Conservation (phyloP, 1,140 invertebrate genomes). For the Pseudomyrmex dendroicus region DNA sequence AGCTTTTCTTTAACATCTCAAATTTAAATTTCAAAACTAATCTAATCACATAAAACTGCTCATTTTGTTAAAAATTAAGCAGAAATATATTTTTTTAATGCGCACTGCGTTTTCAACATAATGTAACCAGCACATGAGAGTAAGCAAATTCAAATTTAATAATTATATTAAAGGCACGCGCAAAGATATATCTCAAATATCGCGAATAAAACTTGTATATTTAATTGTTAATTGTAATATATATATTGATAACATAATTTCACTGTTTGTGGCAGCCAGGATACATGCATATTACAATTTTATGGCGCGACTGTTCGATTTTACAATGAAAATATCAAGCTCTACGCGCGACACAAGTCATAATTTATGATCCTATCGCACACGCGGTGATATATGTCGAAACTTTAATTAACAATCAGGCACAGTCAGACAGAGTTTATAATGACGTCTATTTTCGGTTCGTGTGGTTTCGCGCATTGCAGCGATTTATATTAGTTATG, state of each 20-base stretch:
- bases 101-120: neutral
- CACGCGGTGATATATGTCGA: neutral
- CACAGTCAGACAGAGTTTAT: slow-evolving; percentile 32
- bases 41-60: no score
- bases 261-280: neutral
- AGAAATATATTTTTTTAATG: neutral
- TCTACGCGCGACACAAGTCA: neutral
- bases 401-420: slow-evolving; percentile 26
- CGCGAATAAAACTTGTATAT: neutral
- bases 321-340: neutral
- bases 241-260: neutral
- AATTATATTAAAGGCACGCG: neutral
- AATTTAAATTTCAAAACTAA: no score
- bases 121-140: neutral
- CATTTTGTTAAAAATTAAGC: no score
- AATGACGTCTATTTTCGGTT: neutral
- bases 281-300: neutral
- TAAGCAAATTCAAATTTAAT: slow-evolving; percentile 2
- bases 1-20: no score
- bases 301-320: neutral
- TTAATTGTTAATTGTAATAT: neutral
- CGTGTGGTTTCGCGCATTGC: neutral
- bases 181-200: neutral
- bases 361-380: neutral
- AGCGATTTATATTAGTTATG: slow-evolving; percentile 20